These are phyloP conservation scores for Hydractinia echinata DNA, from an alignment of 30 jellyfish, hydroid and myxozoan genomes.

Conservation along the genomic window DNA sequence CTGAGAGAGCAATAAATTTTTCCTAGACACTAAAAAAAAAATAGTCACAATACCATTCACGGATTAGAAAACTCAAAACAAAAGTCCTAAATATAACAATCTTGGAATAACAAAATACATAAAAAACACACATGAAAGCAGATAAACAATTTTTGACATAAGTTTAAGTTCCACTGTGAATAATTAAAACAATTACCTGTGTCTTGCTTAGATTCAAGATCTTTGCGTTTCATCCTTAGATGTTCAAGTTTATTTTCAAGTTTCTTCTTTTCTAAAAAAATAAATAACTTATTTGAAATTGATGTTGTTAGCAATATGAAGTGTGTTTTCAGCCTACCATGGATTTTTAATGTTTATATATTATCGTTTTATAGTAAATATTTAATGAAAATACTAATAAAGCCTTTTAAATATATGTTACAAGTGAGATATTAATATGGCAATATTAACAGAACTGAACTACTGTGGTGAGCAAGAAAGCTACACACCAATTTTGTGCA, in stretches of 20 bases:
- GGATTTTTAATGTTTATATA: too few relatives aligned
- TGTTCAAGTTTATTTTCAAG: constrained; percentile 31
- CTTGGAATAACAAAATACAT: neutral
- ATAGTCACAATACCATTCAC: neutral
- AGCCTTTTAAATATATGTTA: too few relatives aligned
- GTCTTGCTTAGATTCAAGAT: constrained; percentile 16
- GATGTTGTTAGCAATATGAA: too few relatives aligned
- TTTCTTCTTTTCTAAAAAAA: constrained; percentile 18
- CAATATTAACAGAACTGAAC: too few relatives aligned
- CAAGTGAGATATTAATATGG: too few relatives aligned
- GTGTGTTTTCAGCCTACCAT: too few relatives aligned
- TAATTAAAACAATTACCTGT: neutral
- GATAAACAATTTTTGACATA: neutral
- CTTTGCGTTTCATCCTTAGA: constrained; percentile 13
- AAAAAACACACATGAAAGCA: neutral
- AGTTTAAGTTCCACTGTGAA: too few relatives aligned
- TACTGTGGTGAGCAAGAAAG: too few relatives aligned
- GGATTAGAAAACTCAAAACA: neutral
- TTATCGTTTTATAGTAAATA: too few relatives aligned
- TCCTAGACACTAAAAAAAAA: constrained; percentile 12
- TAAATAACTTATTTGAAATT: too few relatives aligned
- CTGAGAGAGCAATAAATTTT: constrained; percentile 21
- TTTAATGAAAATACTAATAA: too few relatives aligned
- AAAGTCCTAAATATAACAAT: neutral
- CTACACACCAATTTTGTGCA: too few relatives aligned